Percentiles rank a stretch among this genome's conserved stretches.
Conservation (phyloP, 2,888 invertebrate species). For the Pristionchus exspectatus region DNA sequence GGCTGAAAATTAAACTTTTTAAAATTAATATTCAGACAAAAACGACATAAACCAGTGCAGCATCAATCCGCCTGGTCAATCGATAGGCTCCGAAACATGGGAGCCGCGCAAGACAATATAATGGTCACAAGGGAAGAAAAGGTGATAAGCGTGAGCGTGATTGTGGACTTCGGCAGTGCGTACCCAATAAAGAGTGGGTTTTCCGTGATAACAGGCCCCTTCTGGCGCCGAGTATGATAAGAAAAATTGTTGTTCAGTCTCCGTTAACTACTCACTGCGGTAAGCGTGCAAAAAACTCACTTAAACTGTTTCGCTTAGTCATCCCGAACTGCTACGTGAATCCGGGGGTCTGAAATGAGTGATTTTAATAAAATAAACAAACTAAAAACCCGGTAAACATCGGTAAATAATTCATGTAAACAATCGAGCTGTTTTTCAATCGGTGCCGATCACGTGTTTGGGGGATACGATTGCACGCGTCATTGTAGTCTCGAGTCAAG, state of each 20-base stretch:
- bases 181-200: conserved; percentile 13
- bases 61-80: neutral
- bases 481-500: neutral
- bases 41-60: neutral
- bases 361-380: neutral
- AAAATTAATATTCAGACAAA: neutral
- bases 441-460: conserved; percentile 3
- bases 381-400: neutral
- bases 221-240: neutral
- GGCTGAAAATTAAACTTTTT: neutral
- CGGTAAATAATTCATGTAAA: neutral
- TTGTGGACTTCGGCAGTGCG: conserved; percentile 34
- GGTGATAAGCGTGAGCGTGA: conserved; percentile 31
- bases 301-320: conserved; percentile 18
- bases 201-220: neutral
- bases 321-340: neutral
- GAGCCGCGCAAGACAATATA: neutral
- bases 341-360: conserved; percentile 3
- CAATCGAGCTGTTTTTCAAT: neutral
- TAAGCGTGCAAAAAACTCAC: neutral
- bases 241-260: neutral
- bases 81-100: neutral
- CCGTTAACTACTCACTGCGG: neutral
- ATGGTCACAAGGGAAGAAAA: conserved; percentile 22
- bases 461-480: neutral